Evolutionary conservation across 2,888 invertebrate genomes (phyloP).

Genomic region (Lasius platythorax): DNA sequence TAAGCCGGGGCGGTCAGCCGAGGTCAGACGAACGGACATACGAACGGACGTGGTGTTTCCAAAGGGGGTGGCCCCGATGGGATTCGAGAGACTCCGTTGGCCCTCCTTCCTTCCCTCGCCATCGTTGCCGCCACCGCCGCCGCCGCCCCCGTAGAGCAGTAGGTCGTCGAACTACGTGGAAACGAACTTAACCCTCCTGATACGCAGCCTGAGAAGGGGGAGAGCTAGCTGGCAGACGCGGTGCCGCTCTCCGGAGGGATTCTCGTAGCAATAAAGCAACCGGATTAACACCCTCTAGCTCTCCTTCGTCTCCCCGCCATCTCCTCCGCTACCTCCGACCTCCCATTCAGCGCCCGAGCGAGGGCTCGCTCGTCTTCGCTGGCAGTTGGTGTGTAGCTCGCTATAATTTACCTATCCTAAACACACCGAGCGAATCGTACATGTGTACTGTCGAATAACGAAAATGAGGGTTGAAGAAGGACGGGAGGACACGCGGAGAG

Average conservation of each 20-base stretch:
- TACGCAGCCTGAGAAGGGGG: conserved; percentile 61
- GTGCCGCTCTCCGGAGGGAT: conserved; percentile 70
- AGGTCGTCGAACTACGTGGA: conserved; percentile 75
- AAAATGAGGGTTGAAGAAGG: conserved; percentile 31
- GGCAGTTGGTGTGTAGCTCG: conserved; percentile 61
- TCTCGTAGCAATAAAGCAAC: conserved; percentile 77
- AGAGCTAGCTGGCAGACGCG: conserved; percentile 64
- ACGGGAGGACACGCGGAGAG: conserved; percentile 24
- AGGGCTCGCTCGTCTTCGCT: conserved; percentile 60
- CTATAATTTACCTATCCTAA: conserved; percentile 74
- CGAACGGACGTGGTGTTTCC: conserved; percentile 48
- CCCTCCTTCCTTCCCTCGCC: conserved; percentile 2
- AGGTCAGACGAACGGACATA: conserved; percentile 45
- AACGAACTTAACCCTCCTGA: conserved; percentile 73
- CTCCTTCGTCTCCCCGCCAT: conserved; percentile 20
- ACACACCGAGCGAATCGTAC: conserved; percentile 57
- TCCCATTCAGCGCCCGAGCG: conserved; percentile 43
- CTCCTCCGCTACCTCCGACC: conserved; percentile 47
- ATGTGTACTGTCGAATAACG: conserved; percentile 46
- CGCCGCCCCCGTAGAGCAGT: conserved; percentile 48
- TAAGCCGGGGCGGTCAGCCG: conserved; percentile 65
- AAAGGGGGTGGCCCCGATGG: conserved; percentile 57
- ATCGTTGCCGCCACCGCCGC: not conserved
- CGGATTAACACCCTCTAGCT: conserved; percentile 72
- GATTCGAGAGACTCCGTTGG: conserved; percentile 56